Conservation (phyloP, 1,140 invertebrate genomes). For the Pogonus chalceus region DNA sequence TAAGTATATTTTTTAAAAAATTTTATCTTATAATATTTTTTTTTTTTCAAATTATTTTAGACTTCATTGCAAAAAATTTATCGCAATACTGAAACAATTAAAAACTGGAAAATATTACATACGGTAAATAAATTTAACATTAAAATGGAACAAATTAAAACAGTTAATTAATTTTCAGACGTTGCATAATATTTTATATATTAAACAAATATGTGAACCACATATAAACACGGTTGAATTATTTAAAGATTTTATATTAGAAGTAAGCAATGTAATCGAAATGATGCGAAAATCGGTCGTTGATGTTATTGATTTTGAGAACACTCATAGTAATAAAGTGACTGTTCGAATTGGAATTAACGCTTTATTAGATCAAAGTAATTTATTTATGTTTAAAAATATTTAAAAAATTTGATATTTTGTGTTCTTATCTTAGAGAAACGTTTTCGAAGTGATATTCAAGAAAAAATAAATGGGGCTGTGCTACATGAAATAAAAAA, state of each 20-base stretch:
- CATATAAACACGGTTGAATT: conserved; percentile 20
- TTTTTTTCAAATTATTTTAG: conserved; percentile 27
- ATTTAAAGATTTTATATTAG: conserved; percentile 20
- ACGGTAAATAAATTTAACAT: conserved; percentile 36
- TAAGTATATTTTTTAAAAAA: conserved; percentile 31
- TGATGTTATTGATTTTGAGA: conserved; percentile 27
- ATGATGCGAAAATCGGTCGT: conserved; percentile 25
- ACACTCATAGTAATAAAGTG: conserved; percentile 9
- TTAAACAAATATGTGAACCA: conserved; percentile 23
- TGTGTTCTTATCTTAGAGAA: conserved; percentile 23
- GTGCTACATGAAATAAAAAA: conserved; percentile 55
- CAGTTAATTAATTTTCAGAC: conserved; percentile 18
- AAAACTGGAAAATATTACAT: conserved; percentile 57
- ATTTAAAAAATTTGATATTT: neutral
- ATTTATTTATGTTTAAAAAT: neutral
- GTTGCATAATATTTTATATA: conserved; percentile 26
- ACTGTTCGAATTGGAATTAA: conserved; percentile 26
- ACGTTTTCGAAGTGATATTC: conserved; percentile 34
- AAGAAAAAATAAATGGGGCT: conserved; percentile 50
- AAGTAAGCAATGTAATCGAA: conserved; percentile 23
- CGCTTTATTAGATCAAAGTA: conserved; percentile 27
- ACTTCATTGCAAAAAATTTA: conserved; percentile 47
- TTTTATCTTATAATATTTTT: conserved; percentile 15
- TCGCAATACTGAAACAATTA: conserved; percentile 46
- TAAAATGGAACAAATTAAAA: conserved; percentile 13